Evolutionary conservation across 2,797 vertebrate species (phyloP).

Genomic region (Acipenser oxyrinchus): DNA sequence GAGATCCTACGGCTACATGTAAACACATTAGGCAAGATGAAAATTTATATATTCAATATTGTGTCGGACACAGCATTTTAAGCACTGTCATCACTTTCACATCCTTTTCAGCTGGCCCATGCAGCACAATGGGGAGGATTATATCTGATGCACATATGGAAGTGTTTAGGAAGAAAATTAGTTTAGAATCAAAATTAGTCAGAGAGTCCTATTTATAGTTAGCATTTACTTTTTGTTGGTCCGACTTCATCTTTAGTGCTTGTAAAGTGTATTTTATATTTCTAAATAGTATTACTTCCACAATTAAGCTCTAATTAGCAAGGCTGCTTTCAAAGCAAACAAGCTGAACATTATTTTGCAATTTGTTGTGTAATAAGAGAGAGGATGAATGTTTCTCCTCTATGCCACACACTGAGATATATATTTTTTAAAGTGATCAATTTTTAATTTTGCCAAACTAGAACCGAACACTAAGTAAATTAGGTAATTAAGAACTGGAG

Average conservation of each 20-base stretch:
- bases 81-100: too few relatives aligned
- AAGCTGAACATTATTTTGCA: neutral
- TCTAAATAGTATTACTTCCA: conserved; percentile 1
- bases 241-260: neutral
- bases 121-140: neutral
- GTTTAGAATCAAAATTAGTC: conserved; percentile 30
- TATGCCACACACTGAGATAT: too few relatives aligned
- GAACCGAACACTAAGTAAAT: too few relatives aligned
- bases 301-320: neutral
- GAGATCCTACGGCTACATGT: too few relatives aligned
- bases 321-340: neutral
- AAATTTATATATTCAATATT: too few relatives aligned
- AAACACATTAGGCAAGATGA: too few relatives aligned
- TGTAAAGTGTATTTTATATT: conserved; percentile 10
- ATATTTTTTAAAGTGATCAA: too few relatives aligned
- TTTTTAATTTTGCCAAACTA: too few relatives aligned
- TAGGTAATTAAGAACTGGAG: too few relatives aligned
- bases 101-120: too few relatives aligned
- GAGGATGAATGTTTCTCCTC: too few relatives aligned
- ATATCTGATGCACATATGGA: conserved; percentile 31
- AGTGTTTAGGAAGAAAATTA: conserved; percentile 28
- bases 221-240: conserved; percentile 5
- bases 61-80: too few relatives aligned
- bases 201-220: conserved; percentile 25
- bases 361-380: neutral